A percentile compares a stretch with the other conserved stretches of the same genome.
Evolutionary conservation across 92 coral and sea anemone species (phyloP).

Genomic region (Nematostella vectensis): DNA sequence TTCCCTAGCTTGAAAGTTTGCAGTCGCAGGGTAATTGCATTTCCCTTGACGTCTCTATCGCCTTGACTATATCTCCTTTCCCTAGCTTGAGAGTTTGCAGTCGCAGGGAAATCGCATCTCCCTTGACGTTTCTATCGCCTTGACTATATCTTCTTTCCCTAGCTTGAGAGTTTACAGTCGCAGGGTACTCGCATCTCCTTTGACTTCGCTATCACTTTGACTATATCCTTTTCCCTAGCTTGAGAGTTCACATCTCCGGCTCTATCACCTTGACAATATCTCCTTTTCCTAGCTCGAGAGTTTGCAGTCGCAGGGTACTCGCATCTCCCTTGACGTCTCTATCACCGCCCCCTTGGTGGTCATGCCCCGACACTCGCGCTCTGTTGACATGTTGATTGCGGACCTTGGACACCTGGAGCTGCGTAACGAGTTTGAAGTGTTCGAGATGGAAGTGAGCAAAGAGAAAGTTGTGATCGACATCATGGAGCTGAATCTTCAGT

Average conservation of each 20-base stretch:
- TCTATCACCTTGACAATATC: no score
- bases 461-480: conserved; percentile 62
- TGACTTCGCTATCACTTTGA: conserved; percentile 50
- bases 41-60: conserved; percentile 48
- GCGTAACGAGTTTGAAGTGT: conserved; percentile 62
- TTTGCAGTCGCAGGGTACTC: conserved; percentile 75
- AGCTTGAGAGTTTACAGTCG: conserved; percentile 68
- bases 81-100: conserved; percentile 69
- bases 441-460: conserved; percentile 12
- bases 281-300: conserved; percentile 59
- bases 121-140: conserved; percentile 53
- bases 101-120: conserved; percentile 76
- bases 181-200: conserved; percentile 77
- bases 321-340: conserved; percentile 52
- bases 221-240: no score
- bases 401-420: conserved; percentile 90
- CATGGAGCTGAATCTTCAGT: conserved; percentile 78
- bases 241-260: conserved; percentile 57
- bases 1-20: conserved; percentile 66
- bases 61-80: no score
- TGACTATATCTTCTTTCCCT: no score
- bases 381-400: conserved; percentile 79
- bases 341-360: conserved; percentile 84
- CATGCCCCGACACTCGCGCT: conserved; percentile 82
- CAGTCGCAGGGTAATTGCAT: conserved; percentile 84